These are phyloP conservation scores for Oceanodroma leucorhoa DNA, from an alignment of 2,797 vertebrate species.

Conservation along the genomic window DNA sequence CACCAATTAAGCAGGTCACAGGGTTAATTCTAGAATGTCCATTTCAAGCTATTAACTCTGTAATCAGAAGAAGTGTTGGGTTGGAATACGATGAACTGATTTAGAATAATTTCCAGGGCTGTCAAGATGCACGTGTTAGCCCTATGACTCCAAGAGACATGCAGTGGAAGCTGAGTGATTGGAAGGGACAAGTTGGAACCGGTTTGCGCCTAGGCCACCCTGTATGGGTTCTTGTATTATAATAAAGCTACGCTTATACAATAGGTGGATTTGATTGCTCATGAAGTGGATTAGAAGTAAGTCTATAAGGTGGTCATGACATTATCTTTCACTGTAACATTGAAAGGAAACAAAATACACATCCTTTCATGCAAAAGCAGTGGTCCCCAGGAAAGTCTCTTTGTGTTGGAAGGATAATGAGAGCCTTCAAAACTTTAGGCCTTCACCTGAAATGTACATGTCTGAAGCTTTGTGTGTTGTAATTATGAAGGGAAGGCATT, in stretches of 20 bases:
- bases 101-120: slow-evolving; percentile 24
- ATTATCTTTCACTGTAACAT: background rate
- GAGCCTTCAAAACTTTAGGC: slow-evolving; percentile 1
- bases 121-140: background rate
- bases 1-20: background rate
- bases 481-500: slow-evolving; percentile 30
- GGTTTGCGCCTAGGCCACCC: background rate
- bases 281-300: background rate
- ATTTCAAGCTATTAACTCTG: slow-evolving; percentile 1
- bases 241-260: background rate
- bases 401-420: slow-evolving; percentile 6
- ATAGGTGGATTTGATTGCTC: background rate
- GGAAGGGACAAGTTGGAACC: background rate
- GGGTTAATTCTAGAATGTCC: slow-evolving; percentile 4
- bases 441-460: background rate
- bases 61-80: background rate
- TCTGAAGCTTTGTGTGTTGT: slow-evolving; percentile 5
- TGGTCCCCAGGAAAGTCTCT: background rate
- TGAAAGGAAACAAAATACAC: background rate
- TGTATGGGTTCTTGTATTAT: background rate
- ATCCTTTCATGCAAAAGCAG: background rate
- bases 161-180: background rate
- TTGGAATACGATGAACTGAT: background rate
- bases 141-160: background rate
- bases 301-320: background rate